Evolutionary conservation across 2,888 invertebrate species (phyloP).

Genomic region (Lasiommata megera): DNA sequence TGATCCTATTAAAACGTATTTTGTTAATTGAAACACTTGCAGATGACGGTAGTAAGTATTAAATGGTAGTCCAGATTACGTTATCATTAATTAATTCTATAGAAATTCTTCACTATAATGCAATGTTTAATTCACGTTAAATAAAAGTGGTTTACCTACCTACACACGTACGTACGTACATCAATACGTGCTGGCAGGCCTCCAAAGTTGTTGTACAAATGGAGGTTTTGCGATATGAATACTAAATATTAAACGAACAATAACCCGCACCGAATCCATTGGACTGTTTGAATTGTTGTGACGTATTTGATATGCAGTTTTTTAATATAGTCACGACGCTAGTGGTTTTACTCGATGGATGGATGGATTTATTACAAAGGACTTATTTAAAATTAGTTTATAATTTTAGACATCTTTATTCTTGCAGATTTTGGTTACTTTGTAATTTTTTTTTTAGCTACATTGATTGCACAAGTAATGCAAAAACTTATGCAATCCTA

Average conservation of each 20-base stretch:
- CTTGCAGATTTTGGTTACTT: no score
- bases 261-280: constrained; percentile 17
- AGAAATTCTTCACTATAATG: no score
- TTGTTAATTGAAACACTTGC: not conserved
- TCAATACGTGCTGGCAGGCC: constrained; percentile 10
- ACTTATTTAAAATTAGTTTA: no score
- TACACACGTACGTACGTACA: not conserved
- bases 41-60: not conserved
- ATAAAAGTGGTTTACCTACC: not conserved
- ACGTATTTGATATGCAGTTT: constrained; percentile 12
- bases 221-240: constrained; percentile 17
- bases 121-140: not conserved
- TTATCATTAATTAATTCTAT: no score
- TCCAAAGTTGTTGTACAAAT: constrained; percentile 16
- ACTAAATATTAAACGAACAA: constrained; percentile 23
- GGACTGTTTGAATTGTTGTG: constrained; percentile 13
- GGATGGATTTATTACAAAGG: no score
- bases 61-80: not conserved
- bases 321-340: constrained; percentile 8
- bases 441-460: no score
- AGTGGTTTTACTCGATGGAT: no score
- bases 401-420: no score
- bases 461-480: no score
- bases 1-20: not conserved
- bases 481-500: no score